Evolutionary conservation across 1,140 invertebrate species (phyloP).

Genomic region (Physella acuta): DNA sequence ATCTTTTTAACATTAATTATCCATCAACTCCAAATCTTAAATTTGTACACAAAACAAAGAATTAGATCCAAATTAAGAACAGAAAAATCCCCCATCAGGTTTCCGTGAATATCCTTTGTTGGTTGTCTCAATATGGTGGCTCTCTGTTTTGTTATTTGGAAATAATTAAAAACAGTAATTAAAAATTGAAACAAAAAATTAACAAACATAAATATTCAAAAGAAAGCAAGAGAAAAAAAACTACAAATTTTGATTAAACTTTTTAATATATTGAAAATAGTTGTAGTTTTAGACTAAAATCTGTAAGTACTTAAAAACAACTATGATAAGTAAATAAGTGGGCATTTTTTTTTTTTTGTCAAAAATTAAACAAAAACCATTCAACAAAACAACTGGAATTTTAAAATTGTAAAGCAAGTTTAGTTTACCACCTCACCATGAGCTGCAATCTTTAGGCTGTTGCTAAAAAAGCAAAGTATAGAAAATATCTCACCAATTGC

Average conservation of each 20-base stretch:
- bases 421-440: too few relatives aligned
- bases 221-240: slow-evolving; percentile 6
- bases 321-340: neutral
- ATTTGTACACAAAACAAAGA: slow-evolving; percentile 3
- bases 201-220: slow-evolving; percentile 4
- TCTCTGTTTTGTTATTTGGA: slow-evolving; percentile 46
- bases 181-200: neutral
- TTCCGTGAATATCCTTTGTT: slow-evolving; percentile 60
- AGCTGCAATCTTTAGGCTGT: neutral
- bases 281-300: neutral
- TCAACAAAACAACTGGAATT: too few relatives aligned
- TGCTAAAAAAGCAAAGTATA: neutral
- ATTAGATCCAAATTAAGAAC: slow-evolving; percentile 37
- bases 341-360: neutral
- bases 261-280: neutral
- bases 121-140: slow-evolving; percentile 59
- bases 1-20: too few relatives aligned
- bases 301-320: neutral
- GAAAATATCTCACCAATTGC: slow-evolving; percentile 52
- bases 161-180: slow-evolving; percentile 18
- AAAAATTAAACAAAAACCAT: neutral
- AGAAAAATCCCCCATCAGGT: slow-evolving; percentile 59
- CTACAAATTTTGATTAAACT: neutral
- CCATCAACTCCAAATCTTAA: slow-evolving; percentile 7
- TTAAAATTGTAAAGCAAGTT: neutral